These are phyloP conservation scores for Sciaenops ocellatus DNA, from an alignment of 2,797 vertebrate genomes.

Conservation along the genomic window DNA sequence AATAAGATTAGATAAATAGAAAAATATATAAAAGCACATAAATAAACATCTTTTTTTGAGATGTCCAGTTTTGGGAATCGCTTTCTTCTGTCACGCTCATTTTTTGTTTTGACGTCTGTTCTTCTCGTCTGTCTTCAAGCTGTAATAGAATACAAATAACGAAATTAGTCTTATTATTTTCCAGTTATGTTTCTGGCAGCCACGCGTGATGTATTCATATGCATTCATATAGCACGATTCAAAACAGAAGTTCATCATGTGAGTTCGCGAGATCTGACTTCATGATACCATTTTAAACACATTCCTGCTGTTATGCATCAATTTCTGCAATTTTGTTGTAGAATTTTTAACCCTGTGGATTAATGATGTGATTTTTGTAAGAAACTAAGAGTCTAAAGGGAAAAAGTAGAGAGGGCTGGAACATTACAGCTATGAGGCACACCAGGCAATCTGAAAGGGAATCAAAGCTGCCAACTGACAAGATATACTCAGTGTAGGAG, in stretches of 20 bases:
- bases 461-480: not conserved
- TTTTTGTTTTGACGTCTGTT: not conserved
- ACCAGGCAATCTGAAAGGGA: not conserved
- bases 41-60: not conserved
- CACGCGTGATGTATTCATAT: not conserved
- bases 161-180: not conserved
- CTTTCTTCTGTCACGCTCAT: not conserved
- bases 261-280: not conserved
- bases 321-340: not conserved
- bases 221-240: not conserved
- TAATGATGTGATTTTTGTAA: not conserved
- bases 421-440: not conserved
- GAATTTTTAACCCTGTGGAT: not conserved
- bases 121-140: conserved; percentile 29
- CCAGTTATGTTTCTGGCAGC: not conserved
- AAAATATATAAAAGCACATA: conserved; percentile 21
- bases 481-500: not conserved
- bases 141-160: conserved; percentile 27
- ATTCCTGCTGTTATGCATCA: too few relatives aligned
- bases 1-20: conserved; percentile 11
- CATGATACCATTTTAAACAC: not conserved
- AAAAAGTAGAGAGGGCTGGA: not conserved
- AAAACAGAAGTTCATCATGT: not conserved
- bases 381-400: not conserved
- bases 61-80: not conserved